Evolutionary conservation across 2,888 invertebrate species (phyloP).

Genomic region (Liodrosophila aerea): DNA sequence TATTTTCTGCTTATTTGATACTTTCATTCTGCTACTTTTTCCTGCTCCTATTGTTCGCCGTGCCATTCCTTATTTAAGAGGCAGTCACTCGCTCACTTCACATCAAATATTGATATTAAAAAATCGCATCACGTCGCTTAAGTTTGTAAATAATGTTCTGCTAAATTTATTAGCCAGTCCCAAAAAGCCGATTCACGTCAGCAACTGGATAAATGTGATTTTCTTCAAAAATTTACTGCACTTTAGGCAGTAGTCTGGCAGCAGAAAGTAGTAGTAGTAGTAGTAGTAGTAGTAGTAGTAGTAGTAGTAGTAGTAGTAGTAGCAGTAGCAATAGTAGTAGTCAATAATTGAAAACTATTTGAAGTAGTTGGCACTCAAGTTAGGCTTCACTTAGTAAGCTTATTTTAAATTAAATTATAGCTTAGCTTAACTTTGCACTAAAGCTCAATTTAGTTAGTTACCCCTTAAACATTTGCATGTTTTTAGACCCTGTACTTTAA

Average conservation of each 20-base stretch:
- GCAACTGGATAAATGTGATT: constrained; percentile 66
- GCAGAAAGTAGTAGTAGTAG: no score
- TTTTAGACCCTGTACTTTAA: not conserved
- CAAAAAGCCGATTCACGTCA: constrained; percentile 18
- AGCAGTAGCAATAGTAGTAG: no score
- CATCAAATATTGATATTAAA: constrained; percentile 75
- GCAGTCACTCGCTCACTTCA: constrained; percentile 18
- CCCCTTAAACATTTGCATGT: no score
- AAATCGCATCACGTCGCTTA: constrained; percentile 77
- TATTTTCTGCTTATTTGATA: constrained; percentile 73
- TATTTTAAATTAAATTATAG: no score
- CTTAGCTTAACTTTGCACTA: no score
- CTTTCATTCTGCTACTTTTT: constrained; percentile 50
- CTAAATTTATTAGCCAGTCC: constrained; percentile 66
- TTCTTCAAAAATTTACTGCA: constrained; percentile 40
- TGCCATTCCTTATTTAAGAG: not conserved
- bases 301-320: no score
- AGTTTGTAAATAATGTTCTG: constrained; percentile 78
- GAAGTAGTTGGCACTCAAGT: no score
- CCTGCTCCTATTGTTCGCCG: constrained; percentile 6
- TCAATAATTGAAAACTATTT: no score
- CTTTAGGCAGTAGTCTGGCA: constrained; percentile 9
- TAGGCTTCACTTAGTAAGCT: no score
- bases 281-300: no score
- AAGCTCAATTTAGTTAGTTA: no score